These are phyloP conservation scores for Pimpla rufipes DNA, from an alignment of 2,888 invertebrate species.

Conservation along the genomic window DNA sequence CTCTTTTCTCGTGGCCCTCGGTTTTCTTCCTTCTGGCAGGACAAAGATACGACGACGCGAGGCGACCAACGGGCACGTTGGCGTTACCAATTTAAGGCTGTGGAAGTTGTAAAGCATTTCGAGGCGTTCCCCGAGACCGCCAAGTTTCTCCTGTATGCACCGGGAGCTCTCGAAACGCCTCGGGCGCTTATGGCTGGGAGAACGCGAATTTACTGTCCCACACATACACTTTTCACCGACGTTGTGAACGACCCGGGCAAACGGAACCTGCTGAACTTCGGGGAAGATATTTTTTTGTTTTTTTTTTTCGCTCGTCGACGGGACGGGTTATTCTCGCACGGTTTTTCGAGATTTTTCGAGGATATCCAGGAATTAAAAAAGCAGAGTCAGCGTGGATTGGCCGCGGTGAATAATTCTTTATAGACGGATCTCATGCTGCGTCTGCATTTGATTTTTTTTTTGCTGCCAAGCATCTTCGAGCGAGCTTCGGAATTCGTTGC, in stretches of 20 bases:
- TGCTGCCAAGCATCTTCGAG: too few species aligned
- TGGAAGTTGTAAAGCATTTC: slow-evolving; percentile 79
- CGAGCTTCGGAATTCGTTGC: too few species aligned
- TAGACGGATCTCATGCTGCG: too few species aligned
- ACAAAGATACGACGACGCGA: slow-evolving; percentile 13
- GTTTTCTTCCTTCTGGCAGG: background rate
- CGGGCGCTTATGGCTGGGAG: slow-evolving; percentile 1
- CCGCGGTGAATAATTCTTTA: too few species aligned
- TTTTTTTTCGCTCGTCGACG: background rate
- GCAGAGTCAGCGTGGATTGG: too few species aligned
- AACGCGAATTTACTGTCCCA: background rate
- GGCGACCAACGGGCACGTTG: slow-evolving; percentile 66
- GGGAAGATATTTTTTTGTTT: background rate
- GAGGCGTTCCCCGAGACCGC: slow-evolving; percentile 75
- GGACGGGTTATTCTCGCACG: background rate
- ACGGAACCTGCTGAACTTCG: background rate
- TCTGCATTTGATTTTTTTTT: too few species aligned
- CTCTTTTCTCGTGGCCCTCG: background rate
- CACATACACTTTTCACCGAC: background rate
- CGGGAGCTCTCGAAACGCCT: background rate
- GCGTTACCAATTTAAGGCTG: slow-evolving; percentile 78
- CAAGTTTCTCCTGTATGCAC: slow-evolving; percentile 71
- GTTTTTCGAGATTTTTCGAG: background rate
- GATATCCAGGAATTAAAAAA: too few species aligned
- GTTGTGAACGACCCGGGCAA: background rate